Conservation (phyloP, 2,888 invertebrate genomes). For the Automeris io region DNA sequence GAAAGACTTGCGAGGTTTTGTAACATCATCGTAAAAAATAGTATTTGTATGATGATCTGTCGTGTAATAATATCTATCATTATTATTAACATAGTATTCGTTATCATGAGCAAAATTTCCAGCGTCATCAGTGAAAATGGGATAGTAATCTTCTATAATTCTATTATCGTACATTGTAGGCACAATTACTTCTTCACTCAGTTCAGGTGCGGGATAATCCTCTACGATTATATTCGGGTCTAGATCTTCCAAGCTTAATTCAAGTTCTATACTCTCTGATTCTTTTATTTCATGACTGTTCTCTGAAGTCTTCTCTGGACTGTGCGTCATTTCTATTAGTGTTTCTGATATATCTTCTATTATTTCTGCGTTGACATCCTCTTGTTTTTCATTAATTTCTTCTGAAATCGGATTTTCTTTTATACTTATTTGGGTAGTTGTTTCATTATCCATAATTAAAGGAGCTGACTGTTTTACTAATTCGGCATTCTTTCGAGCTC, state of each 20-base stretch:
- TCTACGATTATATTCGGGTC: constrained; percentile 10
- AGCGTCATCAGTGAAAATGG: constrained; percentile 45
- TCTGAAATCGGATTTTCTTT: background rate
- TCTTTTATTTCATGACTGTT: background rate
- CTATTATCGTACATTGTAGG: constrained; percentile 26
- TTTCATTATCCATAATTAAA: background rate
- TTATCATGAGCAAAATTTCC: constrained; percentile 31
- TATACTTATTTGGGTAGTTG: background rate
- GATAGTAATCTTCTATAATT: constrained; percentile 52
- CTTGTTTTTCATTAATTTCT: background rate
- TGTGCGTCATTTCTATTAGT: background rate
- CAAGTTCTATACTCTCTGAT: background rate
- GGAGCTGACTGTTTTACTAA: background rate
- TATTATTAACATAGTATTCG: constrained; percentile 29
- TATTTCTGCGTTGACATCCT: too few species aligned
- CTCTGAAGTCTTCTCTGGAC: background rate
- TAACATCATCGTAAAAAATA: constrained; percentile 11
- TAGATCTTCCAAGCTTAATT: constrained; percentile 10
- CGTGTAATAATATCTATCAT: constrained; percentile 41
- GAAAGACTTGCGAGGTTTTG: constrained; percentile 2
- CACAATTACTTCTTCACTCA: constrained; percentile 28
- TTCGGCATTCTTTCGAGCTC: background rate
- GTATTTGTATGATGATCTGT: constrained; percentile 26
- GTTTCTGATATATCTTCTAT: background rate
- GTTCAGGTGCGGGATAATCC: constrained; percentile 18